Evolutionary conservation across 2,888 invertebrate genomes (phyloP).

Genomic region (Salpingus planirostris): DNA sequence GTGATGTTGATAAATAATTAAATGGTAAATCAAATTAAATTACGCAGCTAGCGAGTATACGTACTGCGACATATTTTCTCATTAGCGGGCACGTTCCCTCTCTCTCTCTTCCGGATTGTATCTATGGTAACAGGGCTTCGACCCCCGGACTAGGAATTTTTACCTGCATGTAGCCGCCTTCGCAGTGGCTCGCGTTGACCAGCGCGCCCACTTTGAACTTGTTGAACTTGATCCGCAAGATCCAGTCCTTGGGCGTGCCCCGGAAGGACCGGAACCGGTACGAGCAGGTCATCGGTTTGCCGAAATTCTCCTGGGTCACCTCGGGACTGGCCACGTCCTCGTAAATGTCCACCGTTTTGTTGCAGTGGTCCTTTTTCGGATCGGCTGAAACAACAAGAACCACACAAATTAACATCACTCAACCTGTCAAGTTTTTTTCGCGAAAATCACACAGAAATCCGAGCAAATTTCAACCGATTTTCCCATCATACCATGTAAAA

Average conservation of each 20-base stretch:
- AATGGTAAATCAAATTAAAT: conserved; percentile 9
- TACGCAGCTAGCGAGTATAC: too few relatives aligned
- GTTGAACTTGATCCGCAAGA: conserved; percentile 79
- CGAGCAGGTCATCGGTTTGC: conserved; percentile 80
- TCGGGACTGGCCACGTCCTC: conserved; percentile 86
- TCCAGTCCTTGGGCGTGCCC: conserved; percentile 84
- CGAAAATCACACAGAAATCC: too few relatives aligned
- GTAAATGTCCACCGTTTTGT: conserved; percentile 89
- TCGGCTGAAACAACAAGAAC: conserved; percentile 44
- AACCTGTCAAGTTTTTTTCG: too few relatives aligned
- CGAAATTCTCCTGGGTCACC: conserved; percentile 71
- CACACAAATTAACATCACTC: too few relatives aligned
- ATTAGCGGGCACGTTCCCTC: conserved; percentile 1
- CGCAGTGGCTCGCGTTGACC: conserved; percentile 79
- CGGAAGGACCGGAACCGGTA: conserved; percentile 84
- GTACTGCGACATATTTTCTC: conserved; percentile 6
- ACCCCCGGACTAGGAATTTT: too few relatives aligned
- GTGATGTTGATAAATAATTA: conserved; percentile 10
- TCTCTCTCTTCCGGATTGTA: too few relatives aligned
- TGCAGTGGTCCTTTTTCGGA: conserved; percentile 77
- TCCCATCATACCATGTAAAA: too few relatives aligned
- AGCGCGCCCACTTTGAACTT: conserved; percentile 86
- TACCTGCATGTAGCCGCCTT: conserved; percentile 85
- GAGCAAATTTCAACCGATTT: too few relatives aligned
- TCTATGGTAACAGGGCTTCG: neutral